Base-by-base conservation (phyloP, 2,888 invertebrate species). In the Eupsilia transversa region DNA sequence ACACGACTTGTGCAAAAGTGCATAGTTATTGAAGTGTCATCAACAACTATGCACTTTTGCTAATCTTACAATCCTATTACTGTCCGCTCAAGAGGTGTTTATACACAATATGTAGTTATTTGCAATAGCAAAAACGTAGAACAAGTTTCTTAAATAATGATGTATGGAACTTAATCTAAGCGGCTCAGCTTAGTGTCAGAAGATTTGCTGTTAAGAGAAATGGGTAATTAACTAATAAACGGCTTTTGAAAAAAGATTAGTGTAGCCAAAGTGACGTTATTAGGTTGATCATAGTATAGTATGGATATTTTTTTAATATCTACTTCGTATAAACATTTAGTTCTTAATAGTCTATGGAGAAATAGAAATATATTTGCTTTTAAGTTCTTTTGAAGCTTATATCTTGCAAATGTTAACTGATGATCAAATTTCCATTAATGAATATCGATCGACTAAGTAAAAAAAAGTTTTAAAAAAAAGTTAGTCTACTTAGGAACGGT, bases 51-150 rank as follows among this genome's bases (percentile, higher is more conserved):
- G 79, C 79, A 72, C 73, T 78, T 73, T 75, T 77, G 73, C 64
- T 86, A 82, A 82, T 84, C 84, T 63, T 56, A 20, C 57, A 68
- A 85, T 84, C 82, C 85, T 68, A 72, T 85, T 85, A 84, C 41
- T 68, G 59, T 30, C 43, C 17, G 52, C n/a, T 56, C 56, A 43
- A 66, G 67, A 61, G 59, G 33, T 52, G 54, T 68, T 80, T 56
- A 63, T 46, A 75, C 30, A 33, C 23, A 49, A 61, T 38, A 10
- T 30, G 2, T 61, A 27, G n/a, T 56, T 61, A 61, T 56, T 63
- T 56, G 2, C 46, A 27, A 9, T 9, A n/a, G 43, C 41, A 52
- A 70, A 46, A 63, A 67, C 27, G 12, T 63, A n/a, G 7, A 35
- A 43, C 20, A 49, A 49, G 61, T 54, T 59, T 33, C 33, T 59